These are phyloP conservation scores for Gymnoscopelus braueri DNA, from an alignment of 2,797 vertebrate species.

Conservation along the genomic window DNA sequence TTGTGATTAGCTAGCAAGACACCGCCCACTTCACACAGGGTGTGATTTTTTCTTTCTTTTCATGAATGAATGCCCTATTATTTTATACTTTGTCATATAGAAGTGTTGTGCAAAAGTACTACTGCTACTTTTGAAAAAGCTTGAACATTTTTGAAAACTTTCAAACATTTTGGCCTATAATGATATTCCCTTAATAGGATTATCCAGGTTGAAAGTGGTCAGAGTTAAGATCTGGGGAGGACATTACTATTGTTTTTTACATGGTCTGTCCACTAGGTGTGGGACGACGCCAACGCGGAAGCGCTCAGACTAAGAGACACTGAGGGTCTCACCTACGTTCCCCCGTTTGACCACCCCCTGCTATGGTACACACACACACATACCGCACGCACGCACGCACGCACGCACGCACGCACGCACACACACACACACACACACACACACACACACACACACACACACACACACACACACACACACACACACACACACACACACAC, in stretches of 20 bases:
- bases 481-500: too few relatives aligned
- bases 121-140: background rate
- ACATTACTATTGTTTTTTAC: background rate
- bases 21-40: too few relatives aligned
- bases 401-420: background rate
- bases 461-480: too few relatives aligned
- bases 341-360: constrained; percentile 83
- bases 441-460: too few relatives aligned
- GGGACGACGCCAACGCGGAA: constrained; percentile 84
- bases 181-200: too few relatives aligned
- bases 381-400: background rate
- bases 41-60: too few relatives aligned
- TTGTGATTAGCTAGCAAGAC: too few relatives aligned
- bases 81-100: background rate
- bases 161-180: too few relatives aligned
- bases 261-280: constrained; percentile 67
- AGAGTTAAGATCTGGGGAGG: too few relatives aligned
- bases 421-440: background rate
- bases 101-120: background rate
- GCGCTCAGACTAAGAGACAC: constrained; percentile 73
- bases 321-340: constrained; percentile 75
- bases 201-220: too few relatives aligned
- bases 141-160: too few relatives aligned
- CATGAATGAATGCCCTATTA: too few relatives aligned
- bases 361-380: constrained; percentile 74